Base-by-base conservation (phyloP, 2,113 vertebrate species). In the Columba janthina region DNA sequence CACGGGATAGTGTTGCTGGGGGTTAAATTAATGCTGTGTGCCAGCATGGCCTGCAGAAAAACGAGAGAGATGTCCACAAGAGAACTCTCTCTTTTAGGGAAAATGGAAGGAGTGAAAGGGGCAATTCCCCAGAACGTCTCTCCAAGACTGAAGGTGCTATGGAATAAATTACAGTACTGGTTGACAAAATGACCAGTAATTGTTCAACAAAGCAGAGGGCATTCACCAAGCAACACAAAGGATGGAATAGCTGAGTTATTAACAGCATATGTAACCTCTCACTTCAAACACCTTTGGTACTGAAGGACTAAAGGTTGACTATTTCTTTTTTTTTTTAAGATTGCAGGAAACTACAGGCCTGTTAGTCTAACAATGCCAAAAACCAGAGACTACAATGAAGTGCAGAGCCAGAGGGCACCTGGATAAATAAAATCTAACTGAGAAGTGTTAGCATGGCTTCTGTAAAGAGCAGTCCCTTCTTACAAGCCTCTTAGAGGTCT, bases 1-100 rank as follows among this genome's bases (percentile, higher is more conserved):
- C 29, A n/a, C 17, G 5, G 5, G 5, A 48, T 4, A 48, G 2
- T 16, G 10, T 12, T 66, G 22, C 1, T 0, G 9, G 24, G 58
- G 12, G 38, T 44, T 28, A 61, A 74, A 69, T 3, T 22, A 83
- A 44, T 22, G 6, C 24, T n/a, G 18, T 26, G 36, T 4, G 3
- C 24, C 16, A 50, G 7, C 18, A 29, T 1, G 11, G 57, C 36
- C n/a, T 44, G 16, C 21, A 62, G 58, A 48, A 65, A 82, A 85
- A 57, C 3, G 3, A 0, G 18, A 6, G 3, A 29, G 24, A 50
- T 80, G 21, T 3, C 21, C 26, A 21, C 31, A 40, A 18, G 15
- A 46, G n/a, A 54, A 53, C 4, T 16, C 18, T 29, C 3, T 11
- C 26, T 57, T 74, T 31, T 10, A 4, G 6, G 7, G 7, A 36